These are phyloP conservation scores for Emydoidea blandingii DNA, from an alignment of 2,797 vertebrate species.

Conservation along the genomic window DNA sequence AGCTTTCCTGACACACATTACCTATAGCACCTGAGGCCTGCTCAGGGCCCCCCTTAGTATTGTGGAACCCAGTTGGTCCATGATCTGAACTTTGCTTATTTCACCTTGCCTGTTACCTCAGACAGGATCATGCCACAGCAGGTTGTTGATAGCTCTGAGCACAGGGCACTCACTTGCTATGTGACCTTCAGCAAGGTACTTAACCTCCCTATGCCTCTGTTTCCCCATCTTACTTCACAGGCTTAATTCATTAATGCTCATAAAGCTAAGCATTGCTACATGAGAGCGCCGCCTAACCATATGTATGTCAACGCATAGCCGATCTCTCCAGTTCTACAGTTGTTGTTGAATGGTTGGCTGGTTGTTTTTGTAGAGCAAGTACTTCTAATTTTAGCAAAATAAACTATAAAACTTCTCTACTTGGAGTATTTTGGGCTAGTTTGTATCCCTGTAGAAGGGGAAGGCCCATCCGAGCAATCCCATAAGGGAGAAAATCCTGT, in stretches of 20 bases:
- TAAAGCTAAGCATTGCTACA: background rate
- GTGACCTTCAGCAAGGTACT: background rate
- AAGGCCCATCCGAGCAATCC: background rate
- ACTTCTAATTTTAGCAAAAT: background rate
- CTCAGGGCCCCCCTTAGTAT: background rate
- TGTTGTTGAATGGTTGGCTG: background rate
- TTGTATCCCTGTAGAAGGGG: background rate
- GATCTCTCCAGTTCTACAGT: background rate
- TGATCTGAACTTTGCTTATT: background rate
- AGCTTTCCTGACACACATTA: background rate
- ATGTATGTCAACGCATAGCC: background rate
- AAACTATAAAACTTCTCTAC: background rate
- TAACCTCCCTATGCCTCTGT: background rate
- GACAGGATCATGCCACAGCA: fast-evolving
- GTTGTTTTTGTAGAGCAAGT: background rate
- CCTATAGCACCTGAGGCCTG: background rate
- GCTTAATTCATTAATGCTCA: background rate
- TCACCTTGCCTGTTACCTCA: background rate
- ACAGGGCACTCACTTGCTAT: background rate
- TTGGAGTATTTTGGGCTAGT: fast-evolving
- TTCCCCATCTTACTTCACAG: background rate
- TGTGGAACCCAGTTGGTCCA: background rate
- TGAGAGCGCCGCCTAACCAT: no score
- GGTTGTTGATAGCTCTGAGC: no score
- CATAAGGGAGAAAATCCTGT: background rate